These are phyloP conservation scores for Malthinus seriepunctatus DNA, from an alignment of 2,888 invertebrate genomes.

Conservation along the genomic window DNA sequence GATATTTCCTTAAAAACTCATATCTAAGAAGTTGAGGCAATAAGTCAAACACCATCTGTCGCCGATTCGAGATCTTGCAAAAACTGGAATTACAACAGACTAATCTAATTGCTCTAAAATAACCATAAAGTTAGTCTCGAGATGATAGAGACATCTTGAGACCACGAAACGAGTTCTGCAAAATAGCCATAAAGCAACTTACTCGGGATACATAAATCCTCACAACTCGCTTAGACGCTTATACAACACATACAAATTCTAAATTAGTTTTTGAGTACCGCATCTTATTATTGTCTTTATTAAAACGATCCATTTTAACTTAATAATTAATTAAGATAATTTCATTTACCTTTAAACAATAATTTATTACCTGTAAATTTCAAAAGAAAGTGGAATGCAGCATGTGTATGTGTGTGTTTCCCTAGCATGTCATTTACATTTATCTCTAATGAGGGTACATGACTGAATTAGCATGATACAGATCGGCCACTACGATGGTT, in stretches of 20 bases:
- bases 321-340: no score
- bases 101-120: constrained; percentile 55
- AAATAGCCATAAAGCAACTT: constrained; percentile 55
- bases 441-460: constrained; percentile 45
- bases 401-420: constrained; percentile 21
- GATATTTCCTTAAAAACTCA: constrained; percentile 30
- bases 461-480: constrained; percentile 46
- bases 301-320: background rate
- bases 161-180: constrained; percentile 53
- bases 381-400: constrained; percentile 27
- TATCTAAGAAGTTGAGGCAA: constrained; percentile 36
- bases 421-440: constrained; percentile 42
- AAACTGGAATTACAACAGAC: constrained; percentile 54
- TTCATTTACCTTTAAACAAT: no score
- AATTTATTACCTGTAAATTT: constrained; percentile 10
- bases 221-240: constrained; percentile 45
- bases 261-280: constrained; percentile 47
- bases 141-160: constrained; percentile 57
- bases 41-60: constrained; percentile 54
- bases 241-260: constrained; percentile 54
- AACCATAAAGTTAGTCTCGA: constrained; percentile 54
- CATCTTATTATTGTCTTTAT: constrained; percentile 31
- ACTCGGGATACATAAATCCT: constrained; percentile 51
- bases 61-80: constrained; percentile 45
- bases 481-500: constrained; percentile 36